Percentiles rank a stretch among this genome's conserved stretches.
Evolutionary conservation across 35 echinoderm and acorn worm species (phyloP).

Genomic region (Apostichopus californicus): DNA sequence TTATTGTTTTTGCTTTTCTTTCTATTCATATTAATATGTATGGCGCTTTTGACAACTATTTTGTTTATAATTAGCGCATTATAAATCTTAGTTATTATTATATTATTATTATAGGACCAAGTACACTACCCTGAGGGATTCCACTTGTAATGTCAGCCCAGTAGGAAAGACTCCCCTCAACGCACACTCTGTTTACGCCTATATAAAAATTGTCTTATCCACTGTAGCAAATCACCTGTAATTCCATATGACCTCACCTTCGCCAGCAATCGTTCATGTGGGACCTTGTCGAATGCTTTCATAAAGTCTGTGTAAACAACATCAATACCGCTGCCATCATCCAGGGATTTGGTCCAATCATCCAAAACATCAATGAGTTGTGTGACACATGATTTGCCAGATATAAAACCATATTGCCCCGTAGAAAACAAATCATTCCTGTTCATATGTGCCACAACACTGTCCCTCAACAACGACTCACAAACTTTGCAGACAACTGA

Average conservation of each 20-base stretch:
- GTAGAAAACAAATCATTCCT: not conserved
- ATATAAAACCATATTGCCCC: conserved; percentile 17
- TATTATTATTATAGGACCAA: conserved; percentile 1
- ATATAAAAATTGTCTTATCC: conserved; percentile 51
- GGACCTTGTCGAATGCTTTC: conserved; percentile 75
- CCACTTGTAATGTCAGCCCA: conserved; percentile 5
- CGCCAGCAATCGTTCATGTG: conserved; percentile 58
- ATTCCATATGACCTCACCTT: conserved; percentile 61
- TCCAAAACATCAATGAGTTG: conserved; percentile 44
- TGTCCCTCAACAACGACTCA: not conserved
- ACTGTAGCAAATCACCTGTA: conserved; percentile 28
- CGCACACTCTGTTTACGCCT: conserved; percentile 14
- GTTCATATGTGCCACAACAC: not conserved
- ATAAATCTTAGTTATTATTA: no score
- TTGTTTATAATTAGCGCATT: no score
- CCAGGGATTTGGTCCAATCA: conserved; percentile 43
- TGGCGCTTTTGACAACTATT: no score
- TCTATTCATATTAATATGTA: no score
- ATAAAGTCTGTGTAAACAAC: conserved; percentile 31
- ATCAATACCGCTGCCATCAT: conserved; percentile 44
- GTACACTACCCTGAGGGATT: conserved; percentile 31
- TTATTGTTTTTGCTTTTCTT: no score
- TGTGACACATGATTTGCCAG: conserved; percentile 22
- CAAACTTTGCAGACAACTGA: conserved; percentile 7
- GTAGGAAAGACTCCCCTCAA: conserved; percentile 1